Base-by-base conservation (phyloP, 1,140 invertebrate species). In the Zaprionus tsacasi region DNA sequence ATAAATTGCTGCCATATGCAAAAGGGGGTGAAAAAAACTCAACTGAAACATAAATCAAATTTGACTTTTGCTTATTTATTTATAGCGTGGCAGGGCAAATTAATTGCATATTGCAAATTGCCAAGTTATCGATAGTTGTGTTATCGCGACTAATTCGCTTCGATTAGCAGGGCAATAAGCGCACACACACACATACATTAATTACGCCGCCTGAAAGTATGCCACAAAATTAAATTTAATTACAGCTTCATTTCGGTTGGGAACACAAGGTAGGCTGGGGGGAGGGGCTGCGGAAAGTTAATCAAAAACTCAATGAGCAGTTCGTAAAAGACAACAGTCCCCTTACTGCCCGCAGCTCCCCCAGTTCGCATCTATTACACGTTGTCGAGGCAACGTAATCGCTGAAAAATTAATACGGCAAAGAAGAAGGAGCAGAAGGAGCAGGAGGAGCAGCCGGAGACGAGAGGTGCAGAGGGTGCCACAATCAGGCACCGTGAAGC, bases 201-300 rank as follows among this genome's bases (percentile, higher is more conserved):
- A 74, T 78, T 78, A 70, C 56, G 59, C 52, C 36, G 40, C 59
- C 52, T 52, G 60, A 71, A 91, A 86, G 80, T 81, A 78, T 68
- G 85, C 80, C 82, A 83, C 86, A 83, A 90, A 81, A 85, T 83
- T 82, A 71, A 91, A 91, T 91, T 91, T 83, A 81, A 91, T 91
- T 90, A 91, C 78, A 73, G 80, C 82, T 91, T 78, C 71, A 91
- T 89, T 89, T 81, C n/a, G n/a, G 6, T 3, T 15, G 7, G 33
- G 33, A n/a, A n/a, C n/a, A n/a, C 33, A 35, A 10, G 40, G n/a
- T 30, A n/a, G n/a, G 6, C 6, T 13, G 13, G 17, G 45, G 0
- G 15, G 8, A 0, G 0, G 1, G 58, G 67, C 78, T 58, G 17
- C 61, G n/a, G 68, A 78, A 87, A 90, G 80, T 87, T 91, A 91